These are phyloP conservation scores for Paragorgia papillata DNA, from an alignment of 92 coral and sea anemone genomes.

Conservation along the genomic window DNA sequence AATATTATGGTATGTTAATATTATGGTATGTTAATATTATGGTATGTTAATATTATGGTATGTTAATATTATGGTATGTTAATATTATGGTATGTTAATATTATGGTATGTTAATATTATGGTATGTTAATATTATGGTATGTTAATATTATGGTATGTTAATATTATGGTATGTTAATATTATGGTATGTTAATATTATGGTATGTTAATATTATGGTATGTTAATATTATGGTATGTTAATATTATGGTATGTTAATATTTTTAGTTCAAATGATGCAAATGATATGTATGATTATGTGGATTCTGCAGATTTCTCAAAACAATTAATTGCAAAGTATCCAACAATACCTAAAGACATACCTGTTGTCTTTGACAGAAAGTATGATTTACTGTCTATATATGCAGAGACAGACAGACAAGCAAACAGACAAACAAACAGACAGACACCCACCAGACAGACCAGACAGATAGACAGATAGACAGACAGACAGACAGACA, in stretches of 20 bases:
- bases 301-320: background rate
- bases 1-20: background rate
- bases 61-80: too few relatives aligned
- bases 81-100: too few relatives aligned
- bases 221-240: background rate
- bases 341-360: conserved; percentile 14
- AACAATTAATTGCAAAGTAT: conserved; percentile 1
- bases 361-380: conserved; percentile 7
- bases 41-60: background rate
- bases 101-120: too few relatives aligned
- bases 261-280: background rate
- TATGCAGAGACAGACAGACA: too few relatives aligned
- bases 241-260: background rate
- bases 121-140: too few relatives aligned
- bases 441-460: background rate
- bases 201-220: background rate
- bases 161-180: too few relatives aligned
- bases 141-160: too few relatives aligned
- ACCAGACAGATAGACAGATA: background rate
- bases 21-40: background rate
- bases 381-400: background rate
- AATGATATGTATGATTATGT: conserved; percentile 18
- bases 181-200: background rate
- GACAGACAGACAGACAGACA: background rate
- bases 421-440: background rate